Base-by-base conservation (phyloP, 2,113 vertebrate genomes). In the Lepus timidus region DNA sequence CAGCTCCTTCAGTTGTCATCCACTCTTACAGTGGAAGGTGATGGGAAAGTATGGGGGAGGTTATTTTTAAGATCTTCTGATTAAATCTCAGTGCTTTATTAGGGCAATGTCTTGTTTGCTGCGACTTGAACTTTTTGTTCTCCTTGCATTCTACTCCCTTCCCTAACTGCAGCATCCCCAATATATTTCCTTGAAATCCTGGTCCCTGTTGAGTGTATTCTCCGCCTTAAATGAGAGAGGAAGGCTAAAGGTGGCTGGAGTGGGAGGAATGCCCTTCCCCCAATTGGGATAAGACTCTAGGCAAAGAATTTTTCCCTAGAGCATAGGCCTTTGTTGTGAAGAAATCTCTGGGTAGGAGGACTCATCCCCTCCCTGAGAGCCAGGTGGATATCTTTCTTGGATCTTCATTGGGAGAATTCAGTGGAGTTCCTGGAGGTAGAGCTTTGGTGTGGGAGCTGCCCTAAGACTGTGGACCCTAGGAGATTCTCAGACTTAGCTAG, bases 271-370 rank as follows among this genome's bases (percentile, higher is more conserved):
- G 91, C 70, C 70, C 79, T 96, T 89, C 70, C 65, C 61, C n/a
- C 27, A 88, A 1, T 7, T 73, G n/a, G 51, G 64, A 87, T 62
- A 55, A 93, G 84, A 65, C 51, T 91, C 22, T 44, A 55, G 51
- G 61, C 55, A 78, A 94, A 95, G 93, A 90, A 88, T 94, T 97
- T 97, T 76, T 31, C 93, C 96, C 89, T 91, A 89, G 90, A 95
- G 95, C 94, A 65, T 44, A 88, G 79, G 22, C 58, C 33, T 96
- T 78, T 82, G 79, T 74, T 94, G 83, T 25, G 78, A 85, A 94
- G 93, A 88, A 92, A 78, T 78, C 62, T 89, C 73, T 64, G 75
- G 67, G 83, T 91, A 52, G 67, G 74, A 78, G 81, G 88, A 71
- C 25, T 96, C 27, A 84, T 83, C 52, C 39, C 61, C 65, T 65